Evolutionary conservation across 2,888 invertebrate species (phyloP).

Genomic region (Orchesella flavescens): DNA sequence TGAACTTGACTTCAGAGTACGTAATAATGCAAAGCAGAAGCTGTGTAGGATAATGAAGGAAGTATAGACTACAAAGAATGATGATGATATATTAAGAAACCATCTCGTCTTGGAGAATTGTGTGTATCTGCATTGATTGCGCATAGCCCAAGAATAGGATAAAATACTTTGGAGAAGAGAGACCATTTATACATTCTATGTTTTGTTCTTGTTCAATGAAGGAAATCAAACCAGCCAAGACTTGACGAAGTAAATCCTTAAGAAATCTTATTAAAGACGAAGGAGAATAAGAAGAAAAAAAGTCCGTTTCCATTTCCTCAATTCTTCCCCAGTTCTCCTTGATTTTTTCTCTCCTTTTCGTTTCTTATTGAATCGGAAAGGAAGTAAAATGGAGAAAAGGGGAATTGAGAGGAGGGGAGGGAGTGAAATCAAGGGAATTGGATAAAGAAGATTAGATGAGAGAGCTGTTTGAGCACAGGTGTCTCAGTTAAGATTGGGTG

Average conservation of each 20-base stretch:
- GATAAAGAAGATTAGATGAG: constrained; percentile 51
- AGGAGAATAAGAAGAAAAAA: constrained; percentile 6
- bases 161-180: neutral
- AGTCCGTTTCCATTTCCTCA: constrained; percentile 49
- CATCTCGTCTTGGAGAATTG: too few species aligned
- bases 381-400: constrained; percentile 30
- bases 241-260: constrained; percentile 53
- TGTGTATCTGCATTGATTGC: too few species aligned
- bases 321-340: constrained; percentile 31
- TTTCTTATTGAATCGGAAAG: constrained; percentile 54
- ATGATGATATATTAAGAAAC: too few species aligned
- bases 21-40: neutral
- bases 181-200: neutral
- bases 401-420: constrained; percentile 19
- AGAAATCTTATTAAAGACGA: constrained; percentile 52
- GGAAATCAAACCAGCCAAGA: constrained; percentile 28
- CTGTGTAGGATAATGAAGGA: neutral
- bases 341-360: constrained; percentile 15
- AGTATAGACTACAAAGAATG: neutral
- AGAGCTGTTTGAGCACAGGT: constrained; percentile 46
- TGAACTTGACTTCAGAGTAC: constrained; percentile 34
- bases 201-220: constrained; percentile 20
- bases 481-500: constrained; percentile 56
- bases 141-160: neutral
- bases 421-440: constrained; percentile 36